Percentiles rank a stretch among this genome's conserved stretches.
phyloP scores from a whole-genome alignment of 2,113 vertebrate genomes.

The Anoura caudifer region DNA sequence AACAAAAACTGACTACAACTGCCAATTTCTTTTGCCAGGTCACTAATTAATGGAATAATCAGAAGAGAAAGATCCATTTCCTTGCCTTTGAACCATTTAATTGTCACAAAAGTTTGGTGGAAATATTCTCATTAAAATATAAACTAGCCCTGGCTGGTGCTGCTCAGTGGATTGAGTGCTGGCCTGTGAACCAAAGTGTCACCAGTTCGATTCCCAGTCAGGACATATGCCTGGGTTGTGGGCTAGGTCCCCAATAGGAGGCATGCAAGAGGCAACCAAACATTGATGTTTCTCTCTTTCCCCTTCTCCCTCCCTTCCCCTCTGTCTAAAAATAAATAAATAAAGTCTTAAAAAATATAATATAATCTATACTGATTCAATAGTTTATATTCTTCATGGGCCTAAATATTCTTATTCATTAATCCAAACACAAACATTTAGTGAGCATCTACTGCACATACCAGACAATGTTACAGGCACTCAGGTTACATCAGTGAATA shows the following conservation, averaged over 20 bases:
- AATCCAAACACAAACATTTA: background rate
- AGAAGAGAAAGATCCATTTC: background rate
- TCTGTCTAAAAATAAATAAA: no score
- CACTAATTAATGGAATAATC: slow-evolving; percentile 24
- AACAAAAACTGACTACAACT: background rate
- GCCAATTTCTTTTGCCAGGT: background rate
- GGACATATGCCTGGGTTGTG: no score
- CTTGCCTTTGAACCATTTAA: background rate
- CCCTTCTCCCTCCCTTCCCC: no score
- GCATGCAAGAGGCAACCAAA: no score
- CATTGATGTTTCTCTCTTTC: no score
- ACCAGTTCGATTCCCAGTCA: no score
- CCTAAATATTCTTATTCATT: slow-evolving; percentile 11
- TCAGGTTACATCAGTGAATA: background rate
- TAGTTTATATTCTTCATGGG: background rate
- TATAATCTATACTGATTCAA: background rate
- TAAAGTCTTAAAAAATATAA: background rate
- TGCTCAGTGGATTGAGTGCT: no score
- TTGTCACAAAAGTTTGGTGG: background rate
- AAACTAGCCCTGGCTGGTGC: background rate
- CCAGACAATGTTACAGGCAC: background rate
- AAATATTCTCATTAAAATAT: slow-evolving; percentile 22
- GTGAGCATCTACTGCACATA: background rate
- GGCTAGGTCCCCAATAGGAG: no score
- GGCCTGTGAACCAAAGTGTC: no score